A percentile compares a stretch with the other conserved stretches of the same genome.
Conservation (phyloP, 2,888 invertebrate species). For the Ichneumoninae sp. region DNA sequence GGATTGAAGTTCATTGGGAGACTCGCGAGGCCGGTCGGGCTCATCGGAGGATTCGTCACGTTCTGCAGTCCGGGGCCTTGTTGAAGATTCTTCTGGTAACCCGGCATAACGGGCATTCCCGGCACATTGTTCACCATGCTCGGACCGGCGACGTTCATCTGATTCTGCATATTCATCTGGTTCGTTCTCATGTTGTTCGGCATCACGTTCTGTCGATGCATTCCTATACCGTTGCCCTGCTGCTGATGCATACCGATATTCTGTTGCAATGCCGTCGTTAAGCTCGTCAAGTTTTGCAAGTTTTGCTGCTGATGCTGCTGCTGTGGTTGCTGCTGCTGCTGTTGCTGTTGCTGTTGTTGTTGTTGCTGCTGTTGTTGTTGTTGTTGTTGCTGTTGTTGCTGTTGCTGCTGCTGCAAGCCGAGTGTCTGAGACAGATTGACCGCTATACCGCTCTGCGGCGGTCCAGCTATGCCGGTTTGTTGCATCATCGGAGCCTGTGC, state of each 20-base stretch:
- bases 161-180: constrained; percentile 72
- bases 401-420: constrained; percentile 53
- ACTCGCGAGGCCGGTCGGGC: constrained; percentile 61
- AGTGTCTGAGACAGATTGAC: constrained; percentile 48
- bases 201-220: constrained; percentile 71
- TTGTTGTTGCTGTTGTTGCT: constrained; percentile 29
- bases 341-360: constrained; percentile 12
- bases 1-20: constrained; percentile 71
- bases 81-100: constrained; percentile 76
- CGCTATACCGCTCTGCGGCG: constrained; percentile 42
- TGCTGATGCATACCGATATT: constrained; percentile 69
- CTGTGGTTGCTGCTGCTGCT: constrained; percentile 19
- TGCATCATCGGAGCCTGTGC: constrained; percentile 50
- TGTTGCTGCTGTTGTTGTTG: constrained; percentile 36
- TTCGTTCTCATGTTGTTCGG: constrained; percentile 69
- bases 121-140: constrained; percentile 68
- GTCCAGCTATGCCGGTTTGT: constrained; percentile 36
- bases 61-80: constrained; percentile 48
- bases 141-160: constrained; percentile 69
- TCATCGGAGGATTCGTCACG: constrained; percentile 61
- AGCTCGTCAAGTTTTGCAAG: constrained; percentile 57
- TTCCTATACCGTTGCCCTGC: constrained; percentile 68
- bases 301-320: constrained; percentile 42
- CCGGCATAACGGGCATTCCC: constrained; percentile 70
- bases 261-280: constrained; percentile 67